Conservation (phyloP, 2,797 vertebrate species). For the Staurois parvus region DNA sequence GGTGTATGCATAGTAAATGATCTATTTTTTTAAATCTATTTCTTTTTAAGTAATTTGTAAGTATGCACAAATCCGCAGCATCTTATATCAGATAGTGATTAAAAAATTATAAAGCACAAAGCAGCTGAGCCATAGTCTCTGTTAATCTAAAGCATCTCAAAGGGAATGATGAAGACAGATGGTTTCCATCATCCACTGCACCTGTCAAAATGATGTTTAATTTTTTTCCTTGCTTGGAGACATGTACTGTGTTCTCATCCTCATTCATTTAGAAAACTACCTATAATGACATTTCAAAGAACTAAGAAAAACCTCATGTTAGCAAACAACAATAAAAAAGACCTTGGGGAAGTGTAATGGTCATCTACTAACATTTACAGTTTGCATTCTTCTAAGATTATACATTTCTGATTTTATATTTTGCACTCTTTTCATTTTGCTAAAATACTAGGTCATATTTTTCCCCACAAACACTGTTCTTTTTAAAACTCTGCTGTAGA, state of each 20-base stretch:
- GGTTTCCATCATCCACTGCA: conserved; percentile 21
- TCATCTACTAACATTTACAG: neutral
- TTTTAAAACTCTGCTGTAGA: conserved; percentile 1
- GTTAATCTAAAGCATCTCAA: conserved; percentile 1
- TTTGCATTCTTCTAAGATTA: neutral
- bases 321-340: neutral
- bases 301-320: neutral
- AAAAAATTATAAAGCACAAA: neutral
- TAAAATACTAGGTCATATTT: conserved; percentile 9
- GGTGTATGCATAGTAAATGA: neutral
- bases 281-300: conserved; percentile 9
- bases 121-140: neutral
- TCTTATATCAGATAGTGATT: conserved; percentile 10
- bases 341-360: neutral
- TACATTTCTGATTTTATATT: neutral
- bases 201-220: conserved; percentile 21
- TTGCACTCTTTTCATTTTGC: neutral
- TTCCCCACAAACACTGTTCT: neutral
- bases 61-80: neutral
- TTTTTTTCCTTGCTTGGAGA: neutral
- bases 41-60: neutral
- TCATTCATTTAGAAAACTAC: conserved; percentile 11
- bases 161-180: conserved; percentile 31
- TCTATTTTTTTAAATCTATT: neutral
- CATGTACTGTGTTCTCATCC: neutral